Evolutionary conservation across 2,113 vertebrate species (phyloP), one percentile per base, ranked within the genome.

Genomic region (Tachuris rubrigastra): DNA sequence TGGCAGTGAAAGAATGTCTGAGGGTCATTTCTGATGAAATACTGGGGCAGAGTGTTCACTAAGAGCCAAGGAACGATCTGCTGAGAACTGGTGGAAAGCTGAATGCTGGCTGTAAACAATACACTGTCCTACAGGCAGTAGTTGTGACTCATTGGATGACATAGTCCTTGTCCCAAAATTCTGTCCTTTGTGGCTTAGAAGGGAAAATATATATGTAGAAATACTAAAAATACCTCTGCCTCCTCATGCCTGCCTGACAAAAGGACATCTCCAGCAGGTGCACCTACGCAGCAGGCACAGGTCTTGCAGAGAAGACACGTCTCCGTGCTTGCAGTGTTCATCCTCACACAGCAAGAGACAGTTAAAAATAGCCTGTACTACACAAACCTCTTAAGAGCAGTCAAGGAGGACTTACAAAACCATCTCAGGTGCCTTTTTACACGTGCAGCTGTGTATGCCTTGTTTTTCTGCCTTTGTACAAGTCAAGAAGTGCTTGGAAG

Each of bases 191-290:
- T 49, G 68, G 27, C 62, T 85, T 78, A 87, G 73, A 89, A 73
- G 46, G 78, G 58, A 83, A 90, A 83, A 83, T 74, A 60, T 33
- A 17, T 81, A 35, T n/a, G 42, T 41, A 77, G 56, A 83, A 90
- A 77, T 78, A 46, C 63, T 94, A 94, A 95, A 95, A 96, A 91
- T 87, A 94, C 28, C 50, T 88, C 63, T 67, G 63, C 68, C 66
- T 80, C 62, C 58, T 83, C 81, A 89, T 84, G 63, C 69, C 67
- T 91, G 69, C 53, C 83, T 90, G 82, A 90, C 55, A 90, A 94
- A 93, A 86, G 91, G 84, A 72, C 56, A 77, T 49, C 77, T 73
- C 86, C 69, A 65, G 86, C 27, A 49, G 84, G 73, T 93, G 59
- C 89, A 90, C 76, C 96, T 75, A 55, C 33, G 1, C 87, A 96